Base-by-base conservation (phyloP, 2,113 vertebrate species). In the Fukomys damarensis region DNA sequence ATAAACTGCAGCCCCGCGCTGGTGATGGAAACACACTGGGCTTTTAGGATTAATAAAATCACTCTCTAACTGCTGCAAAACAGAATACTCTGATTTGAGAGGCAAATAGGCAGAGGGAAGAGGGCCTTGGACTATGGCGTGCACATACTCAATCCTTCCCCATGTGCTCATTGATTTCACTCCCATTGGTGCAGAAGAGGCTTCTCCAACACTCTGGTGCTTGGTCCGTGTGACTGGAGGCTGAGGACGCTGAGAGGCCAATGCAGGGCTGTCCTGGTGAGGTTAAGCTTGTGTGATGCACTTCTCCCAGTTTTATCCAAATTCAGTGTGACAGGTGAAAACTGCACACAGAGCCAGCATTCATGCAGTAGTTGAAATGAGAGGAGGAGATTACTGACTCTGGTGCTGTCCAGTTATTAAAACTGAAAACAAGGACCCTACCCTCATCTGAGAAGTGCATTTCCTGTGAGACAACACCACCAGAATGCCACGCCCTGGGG, bases 221-320 rank as follows among this genome's bases (percentile, higher is more conserved):
- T 97, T 95, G 11, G 10, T 83, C 54, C 86, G 68, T 30, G 76
- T 96, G 82, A 80, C 1, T 59, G 12, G 35, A 80, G 76, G 84
- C 91, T 91, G 52, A 35, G 43, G 41, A 28, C 66, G 5, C 41
- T 91, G 70, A 79, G 20, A 74, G 19, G 35, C 10, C 9, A 9
- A 6, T n/a, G 13, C 41, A 65, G 10, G 46, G 54, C 41, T 88
- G 77, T 93, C 0, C 3, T 8, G 26, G 49, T 65, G 68, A n/a
- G 4, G 32, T 54, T 88, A n/a, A n/a, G 81, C 43, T 82, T 13
- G 79, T 9, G 61, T 5, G 49, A 88, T 93, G 94, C 28, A 66
- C 66, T 96, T 93, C 95, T 74, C 79, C 46, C 96, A 90, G 86
- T 59, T 76, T 93, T 95, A 92, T 56, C 96, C 94, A 95, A 96